These are phyloP conservation scores for Mustelus asterias DNA, from an alignment of 2,113 vertebrate species.

Conservation along the genomic window DNA sequence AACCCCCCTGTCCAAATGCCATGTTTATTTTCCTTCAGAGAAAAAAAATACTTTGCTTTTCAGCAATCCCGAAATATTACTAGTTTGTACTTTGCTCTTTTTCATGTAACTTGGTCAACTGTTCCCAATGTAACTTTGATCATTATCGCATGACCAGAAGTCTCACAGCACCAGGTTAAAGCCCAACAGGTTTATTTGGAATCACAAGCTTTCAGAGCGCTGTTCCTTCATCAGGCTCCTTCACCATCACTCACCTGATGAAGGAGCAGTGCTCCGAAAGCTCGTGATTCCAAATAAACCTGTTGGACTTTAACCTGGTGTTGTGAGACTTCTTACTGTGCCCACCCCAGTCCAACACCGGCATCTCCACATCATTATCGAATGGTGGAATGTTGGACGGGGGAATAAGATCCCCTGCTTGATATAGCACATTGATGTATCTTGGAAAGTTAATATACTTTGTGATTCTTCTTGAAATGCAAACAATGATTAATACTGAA, in stretches of 20 bases:
- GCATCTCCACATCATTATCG: neutral
- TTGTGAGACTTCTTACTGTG: too few relatives aligned
- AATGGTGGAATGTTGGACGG: neutral
- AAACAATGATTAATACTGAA: neutral
- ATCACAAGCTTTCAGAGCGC: too few relatives aligned
- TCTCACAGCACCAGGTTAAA: too few relatives aligned
- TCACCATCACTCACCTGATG: too few relatives aligned
- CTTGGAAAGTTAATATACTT: neutral
- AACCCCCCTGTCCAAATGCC: neutral
- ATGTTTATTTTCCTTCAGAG: neutral
- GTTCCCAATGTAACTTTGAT: neutral
- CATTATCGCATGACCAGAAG: neutral
- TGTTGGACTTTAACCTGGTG: too few relatives aligned
- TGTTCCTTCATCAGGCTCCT: too few relatives aligned
- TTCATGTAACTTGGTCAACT: neutral
- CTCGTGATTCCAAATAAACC: too few relatives aligned
- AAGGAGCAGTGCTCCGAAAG: too few relatives aligned
- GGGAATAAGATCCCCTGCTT: neutral
- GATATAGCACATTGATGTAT: neutral
- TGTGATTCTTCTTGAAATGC: too few relatives aligned
- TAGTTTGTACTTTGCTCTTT: neutral
- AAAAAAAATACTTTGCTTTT: neutral
- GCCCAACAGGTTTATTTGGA: too few relatives aligned
- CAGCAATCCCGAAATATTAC: neutral
- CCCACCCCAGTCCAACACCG: too few relatives aligned